A percentile compares a stretch with the other conserved stretches of the same genome.
Conservation (phyloP, 2,888 invertebrate species). For the Tetragonula carbonaria region DNA sequence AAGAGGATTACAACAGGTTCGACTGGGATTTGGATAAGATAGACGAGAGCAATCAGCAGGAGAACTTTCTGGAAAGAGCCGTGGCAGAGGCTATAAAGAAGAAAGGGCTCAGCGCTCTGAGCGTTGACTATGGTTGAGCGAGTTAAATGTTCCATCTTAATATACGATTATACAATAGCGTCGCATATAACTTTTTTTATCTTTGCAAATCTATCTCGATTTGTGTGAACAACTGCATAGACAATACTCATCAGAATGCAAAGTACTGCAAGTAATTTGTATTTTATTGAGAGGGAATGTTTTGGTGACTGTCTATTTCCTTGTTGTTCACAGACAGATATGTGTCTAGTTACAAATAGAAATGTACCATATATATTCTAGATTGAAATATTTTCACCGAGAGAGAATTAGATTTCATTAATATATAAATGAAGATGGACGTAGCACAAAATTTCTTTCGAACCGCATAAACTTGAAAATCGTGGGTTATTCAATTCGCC, state of each 20-base stretch:
- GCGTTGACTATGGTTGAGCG: constrained; percentile 80
- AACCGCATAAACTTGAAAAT: background rate
- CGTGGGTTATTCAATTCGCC: background rate
- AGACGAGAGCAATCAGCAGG: constrained; percentile 78
- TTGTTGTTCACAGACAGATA: constrained; percentile 23
- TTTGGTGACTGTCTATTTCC: constrained; percentile 39
- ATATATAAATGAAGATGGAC: constrained; percentile 17
- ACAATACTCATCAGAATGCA: constrained; percentile 41
- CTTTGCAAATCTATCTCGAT: constrained; percentile 47
- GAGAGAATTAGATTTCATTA: constrained; percentile 39
- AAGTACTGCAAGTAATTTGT: constrained; percentile 18
- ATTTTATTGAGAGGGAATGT: background rate
- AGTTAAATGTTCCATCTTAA: constrained; percentile 13
- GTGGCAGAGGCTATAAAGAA: constrained; percentile 90
- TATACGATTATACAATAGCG: constrained; percentile 55
- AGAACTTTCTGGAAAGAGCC: constrained; percentile 89
- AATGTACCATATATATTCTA: constrained; percentile 39
- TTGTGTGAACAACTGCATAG: constrained; percentile 38
- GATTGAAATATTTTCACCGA: constrained; percentile 39
- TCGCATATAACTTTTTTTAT: constrained; percentile 60
- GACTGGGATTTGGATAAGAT: constrained; percentile 71
- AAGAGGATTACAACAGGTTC: constrained; percentile 44
- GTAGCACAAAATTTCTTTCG: constrained; percentile 45
- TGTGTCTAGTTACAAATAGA: constrained; percentile 35
- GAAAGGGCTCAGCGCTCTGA: constrained; percentile 87